phyloP scores from a whole-genome alignment of 2,888 invertebrate species.

The Tricholauxania praeusta region DNA sequence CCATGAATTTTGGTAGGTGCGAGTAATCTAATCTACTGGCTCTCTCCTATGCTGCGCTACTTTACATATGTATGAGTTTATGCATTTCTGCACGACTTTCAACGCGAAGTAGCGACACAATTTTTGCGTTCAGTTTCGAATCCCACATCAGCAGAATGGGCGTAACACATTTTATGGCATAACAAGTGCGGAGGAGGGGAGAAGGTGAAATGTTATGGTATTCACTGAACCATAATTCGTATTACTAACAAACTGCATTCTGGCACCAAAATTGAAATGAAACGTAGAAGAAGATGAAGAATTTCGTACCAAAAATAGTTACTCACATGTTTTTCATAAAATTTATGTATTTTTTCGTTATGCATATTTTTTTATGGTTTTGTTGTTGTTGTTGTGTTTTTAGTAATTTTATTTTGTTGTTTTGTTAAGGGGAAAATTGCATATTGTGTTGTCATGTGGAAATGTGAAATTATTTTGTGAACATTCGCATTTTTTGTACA shows the following conservation, averaged over 20 bases:
- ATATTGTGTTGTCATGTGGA: constrained; percentile 44
- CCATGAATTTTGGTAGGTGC: background rate
- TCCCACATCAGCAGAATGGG: too few species aligned
- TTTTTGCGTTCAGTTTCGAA: background rate
- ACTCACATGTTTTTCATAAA: constrained; percentile 29
- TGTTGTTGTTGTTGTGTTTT: background rate
- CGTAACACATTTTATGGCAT: background rate
- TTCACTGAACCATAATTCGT: constrained; percentile 26
- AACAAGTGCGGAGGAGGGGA: background rate
- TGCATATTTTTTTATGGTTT: background rate
- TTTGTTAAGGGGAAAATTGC: constrained; percentile 21
- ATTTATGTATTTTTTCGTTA: constrained; percentile 21
- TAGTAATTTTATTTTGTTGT: background rate
- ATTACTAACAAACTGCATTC: constrained; percentile 23
- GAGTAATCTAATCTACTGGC: too few species aligned
- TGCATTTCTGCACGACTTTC: background rate
- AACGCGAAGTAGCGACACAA: background rate
- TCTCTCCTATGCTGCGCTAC: too few species aligned
- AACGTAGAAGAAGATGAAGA: background rate
- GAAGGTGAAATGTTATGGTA: background rate
- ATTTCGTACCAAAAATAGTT: background rate
- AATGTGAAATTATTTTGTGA: constrained; percentile 46
- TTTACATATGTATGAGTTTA: background rate
- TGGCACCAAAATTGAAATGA: background rate
- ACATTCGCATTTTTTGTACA: constrained; percentile 21